Evolutionary conservation across 1,140 invertebrate species (phyloP), one percentile per base, ranked within the genome.

Genomic region (Pseudomyrmex concolor): DNA sequence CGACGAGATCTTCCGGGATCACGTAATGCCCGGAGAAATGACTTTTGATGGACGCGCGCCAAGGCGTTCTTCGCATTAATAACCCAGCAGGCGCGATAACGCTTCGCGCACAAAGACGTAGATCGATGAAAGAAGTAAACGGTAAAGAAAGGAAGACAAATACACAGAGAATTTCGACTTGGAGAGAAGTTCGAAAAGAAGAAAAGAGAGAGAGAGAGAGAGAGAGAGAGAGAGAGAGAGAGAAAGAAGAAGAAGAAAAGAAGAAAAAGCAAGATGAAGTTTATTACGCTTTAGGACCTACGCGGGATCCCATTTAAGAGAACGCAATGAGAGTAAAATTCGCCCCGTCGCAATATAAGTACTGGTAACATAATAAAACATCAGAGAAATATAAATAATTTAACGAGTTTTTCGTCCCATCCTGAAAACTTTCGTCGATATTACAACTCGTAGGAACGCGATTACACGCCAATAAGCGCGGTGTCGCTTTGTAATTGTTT

Each of bases 51-150:
- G 76, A 80, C 54, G 64, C 54, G 10, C 51, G 19, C 19, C 9
- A 51, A 10, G 51, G 55, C 51, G 76, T 70, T 80, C 8, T 43
- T 71, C 66, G 66, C 66, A 71, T 80, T 80, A 80, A 80, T 80
- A 71, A 80, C 43, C 66, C 66, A 70, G 25, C 51, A 25, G 19
- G 15, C 43, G 45, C 68, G 68, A 57, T 71, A 71, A 43, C 13
- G 22, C n/a, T 55, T 55, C 54, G 12, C 25, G 54, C 54, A 34
- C 34, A 54, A 34, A 54, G 50, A 8, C 54, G 19, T 15, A 54
- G 55, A 78, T 78, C 64, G 64, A 48, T 34, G 34, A 68, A 60
- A 34, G 54, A 50, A 48, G 8, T 25, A 48, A 66, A 19, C 22
- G 19, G 43, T 34, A 54, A 17, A 51, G 50, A 60, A 70, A 60